Evolutionary conservation across 1,140 invertebrate species (phyloP).

Genomic region (Drosophila arawakana): DNA sequence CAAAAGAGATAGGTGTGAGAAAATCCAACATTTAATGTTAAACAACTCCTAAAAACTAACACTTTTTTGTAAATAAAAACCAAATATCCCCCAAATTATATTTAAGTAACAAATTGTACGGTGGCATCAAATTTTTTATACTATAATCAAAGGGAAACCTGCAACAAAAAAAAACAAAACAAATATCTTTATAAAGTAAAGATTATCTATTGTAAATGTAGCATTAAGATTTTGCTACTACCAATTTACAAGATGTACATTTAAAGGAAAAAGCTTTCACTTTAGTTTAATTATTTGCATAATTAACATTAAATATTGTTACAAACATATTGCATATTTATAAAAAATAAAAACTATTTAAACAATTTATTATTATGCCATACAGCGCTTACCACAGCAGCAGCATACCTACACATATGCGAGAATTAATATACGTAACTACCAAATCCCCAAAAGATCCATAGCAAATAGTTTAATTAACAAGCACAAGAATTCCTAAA

Average conservation of each 20-base stretch:
- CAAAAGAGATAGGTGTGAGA: slow-evolving; percentile 15
- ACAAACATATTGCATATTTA: slow-evolving; percentile 80
- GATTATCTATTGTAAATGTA: slow-evolving; percentile 71
- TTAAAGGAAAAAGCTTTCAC: slow-evolving; percentile 80
- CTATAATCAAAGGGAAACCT: slow-evolving; percentile 33
- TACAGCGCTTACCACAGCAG: slow-evolving; percentile 67
- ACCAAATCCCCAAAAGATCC: slow-evolving; percentile 25
- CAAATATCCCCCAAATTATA: slow-evolving; percentile 49
- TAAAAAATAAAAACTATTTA: slow-evolving; percentile 64
- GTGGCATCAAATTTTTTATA: slow-evolving; percentile 69
- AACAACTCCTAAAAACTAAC: slow-evolving; percentile 22
- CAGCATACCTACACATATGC: slow-evolving; percentile 42
- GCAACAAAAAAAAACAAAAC: background rate
- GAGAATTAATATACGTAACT: slow-evolving; percentile 60
- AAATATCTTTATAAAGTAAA: slow-evolving; percentile 20
- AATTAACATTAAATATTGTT: slow-evolving; percentile 80
- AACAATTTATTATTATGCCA: slow-evolving; percentile 72
- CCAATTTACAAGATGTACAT: slow-evolving; percentile 81
- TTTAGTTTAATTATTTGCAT: slow-evolving; percentile 82
- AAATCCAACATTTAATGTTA: slow-evolving; percentile 73
- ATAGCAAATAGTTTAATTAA: slow-evolving; percentile 69
- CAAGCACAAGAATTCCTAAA: slow-evolving; percentile 37
- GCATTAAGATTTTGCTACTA: slow-evolving; percentile 80
- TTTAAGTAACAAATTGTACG: slow-evolving; percentile 60
- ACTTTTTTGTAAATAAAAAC: slow-evolving; percentile 66